Base-by-base conservation (phyloP, 2,888 invertebrate genomes). In the Agrochola lychnidis region DNA sequence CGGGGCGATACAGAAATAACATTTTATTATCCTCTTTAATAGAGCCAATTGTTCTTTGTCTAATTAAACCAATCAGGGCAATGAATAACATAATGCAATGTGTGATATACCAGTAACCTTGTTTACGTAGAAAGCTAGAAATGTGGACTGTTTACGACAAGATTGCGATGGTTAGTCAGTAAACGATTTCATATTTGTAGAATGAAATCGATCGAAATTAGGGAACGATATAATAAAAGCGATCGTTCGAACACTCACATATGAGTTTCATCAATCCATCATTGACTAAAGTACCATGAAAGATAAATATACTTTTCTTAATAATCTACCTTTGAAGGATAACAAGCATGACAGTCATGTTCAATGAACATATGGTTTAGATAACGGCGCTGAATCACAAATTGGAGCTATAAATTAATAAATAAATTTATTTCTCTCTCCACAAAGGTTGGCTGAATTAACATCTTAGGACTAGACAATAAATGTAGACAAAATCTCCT, bases 1-100 rank as follows among this genome's bases (percentile, higher is more conserved):
- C 76, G 40, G 14, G 22, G 14, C 56, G 22, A 48, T 56, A 81
- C 45, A 42, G 56, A 51, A 63, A 79, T 53, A 68, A 56, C 19
- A 57, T 80, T 59, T 64, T 75, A 66, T 22, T 51, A 19, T 75
- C 48, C 56, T 61, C 30, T 66, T 30, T 70, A 80, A 76, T 81
- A 72, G 59, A 68, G 77, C 76, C 68, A 77, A 70, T 81, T 73
- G 66, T 56, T 25, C 59, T 53, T 73, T 67, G 53, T 0, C 62
- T 80, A 76, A 81, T 81, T 81, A 19, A 76, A 51, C 76, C 76
- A 80, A 81, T 80, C 70, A 71, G 61, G 53, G 36, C 25, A 57
- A 59, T 40, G n/a, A 30, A 45, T 72, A 79, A 51, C 51, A 57
- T 63, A 78, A 71, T 57, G 48, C 36, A 64, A 25, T 30, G 25